These are phyloP conservation scores for Tympanoctomys barrerae DNA, from an alignment of 2,797 vertebrate species.

Conservation along the genomic window DNA sequence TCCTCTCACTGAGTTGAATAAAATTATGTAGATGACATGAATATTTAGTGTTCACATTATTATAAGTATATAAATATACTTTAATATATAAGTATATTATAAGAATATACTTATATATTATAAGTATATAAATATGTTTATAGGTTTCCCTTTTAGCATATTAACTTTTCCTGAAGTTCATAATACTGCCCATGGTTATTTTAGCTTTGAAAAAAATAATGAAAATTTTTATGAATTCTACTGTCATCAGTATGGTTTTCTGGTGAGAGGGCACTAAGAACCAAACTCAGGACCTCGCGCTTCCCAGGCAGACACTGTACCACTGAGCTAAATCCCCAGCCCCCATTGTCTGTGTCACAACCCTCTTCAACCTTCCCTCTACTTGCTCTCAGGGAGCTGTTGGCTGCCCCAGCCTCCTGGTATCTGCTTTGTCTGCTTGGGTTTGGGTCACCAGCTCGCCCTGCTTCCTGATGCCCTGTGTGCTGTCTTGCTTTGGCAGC, in stretches of 20 bases:
- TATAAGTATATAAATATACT: not conserved
- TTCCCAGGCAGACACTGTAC: no score
- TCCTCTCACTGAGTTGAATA: not conserved
- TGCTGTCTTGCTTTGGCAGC: not conserved
- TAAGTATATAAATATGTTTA: not conserved
- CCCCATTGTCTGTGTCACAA: no score
- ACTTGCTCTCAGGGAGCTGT: not conserved
- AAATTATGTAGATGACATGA: not conserved
- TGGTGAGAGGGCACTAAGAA: no score
- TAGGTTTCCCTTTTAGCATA: not conserved
- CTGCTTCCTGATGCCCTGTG: not conserved
- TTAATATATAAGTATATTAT: not conserved
- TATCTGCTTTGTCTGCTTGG: not conserved
- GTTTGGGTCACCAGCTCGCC: not conserved
- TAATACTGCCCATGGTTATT: not conserved
- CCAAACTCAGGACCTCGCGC: no score
- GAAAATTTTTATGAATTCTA: not conserved
- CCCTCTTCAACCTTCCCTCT: fast-evolving
- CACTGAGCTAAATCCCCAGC: no score
- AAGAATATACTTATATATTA: no score
- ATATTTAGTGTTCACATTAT: not conserved
- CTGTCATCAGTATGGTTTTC: no score
- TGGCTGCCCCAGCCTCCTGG: not conserved
- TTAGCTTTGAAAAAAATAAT: not conserved
- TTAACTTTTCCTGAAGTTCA: not conserved